phyloP scores from a whole-genome alignment of 2,888 invertebrate species.

The Andrena fulva region DNA sequence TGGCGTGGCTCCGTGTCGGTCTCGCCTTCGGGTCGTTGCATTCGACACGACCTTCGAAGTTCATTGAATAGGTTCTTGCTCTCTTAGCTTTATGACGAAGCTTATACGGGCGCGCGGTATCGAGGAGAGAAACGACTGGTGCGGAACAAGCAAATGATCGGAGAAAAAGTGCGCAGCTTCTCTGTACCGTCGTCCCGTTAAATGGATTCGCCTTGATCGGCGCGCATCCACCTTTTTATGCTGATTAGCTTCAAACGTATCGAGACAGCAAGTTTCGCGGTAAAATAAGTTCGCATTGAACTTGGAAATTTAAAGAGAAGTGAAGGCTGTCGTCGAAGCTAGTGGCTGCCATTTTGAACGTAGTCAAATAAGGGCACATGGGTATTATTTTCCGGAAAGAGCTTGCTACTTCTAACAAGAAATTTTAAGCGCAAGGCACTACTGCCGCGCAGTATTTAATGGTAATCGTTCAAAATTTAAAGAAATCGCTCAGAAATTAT shows the following conservation, averaged over 20 bases:
- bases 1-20: slow-evolving; percentile 11
- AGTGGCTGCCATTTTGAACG: background rate
- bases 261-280: background rate
- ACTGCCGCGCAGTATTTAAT: no score
- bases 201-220: slow-evolving; percentile 20
- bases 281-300: background rate
- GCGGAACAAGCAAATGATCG: slow-evolving; percentile 45
- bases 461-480: no score
- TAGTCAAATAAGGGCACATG: background rate
- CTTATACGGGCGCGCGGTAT: slow-evolving; percentile 33
- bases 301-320: background rate
- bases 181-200: slow-evolving; percentile 25
- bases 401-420: no score
- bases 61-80: slow-evolving; percentile 59
- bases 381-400: no score
- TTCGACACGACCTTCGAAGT: slow-evolving; percentile 60
- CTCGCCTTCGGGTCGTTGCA: slow-evolving; percentile 42
- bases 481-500: no score
- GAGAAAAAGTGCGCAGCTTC: slow-evolving; percentile 17
- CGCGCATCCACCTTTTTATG: slow-evolving; percentile 10
- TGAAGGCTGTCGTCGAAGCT: background rate
- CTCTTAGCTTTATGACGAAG: slow-evolving; percentile 46
- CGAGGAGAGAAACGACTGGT: slow-evolving; percentile 31
- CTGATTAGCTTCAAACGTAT: slow-evolving; percentile 12
- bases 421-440: no score